phyloP scores from a whole-genome alignment of 2,888 invertebrate species.

The Autographa gamma region DNA sequence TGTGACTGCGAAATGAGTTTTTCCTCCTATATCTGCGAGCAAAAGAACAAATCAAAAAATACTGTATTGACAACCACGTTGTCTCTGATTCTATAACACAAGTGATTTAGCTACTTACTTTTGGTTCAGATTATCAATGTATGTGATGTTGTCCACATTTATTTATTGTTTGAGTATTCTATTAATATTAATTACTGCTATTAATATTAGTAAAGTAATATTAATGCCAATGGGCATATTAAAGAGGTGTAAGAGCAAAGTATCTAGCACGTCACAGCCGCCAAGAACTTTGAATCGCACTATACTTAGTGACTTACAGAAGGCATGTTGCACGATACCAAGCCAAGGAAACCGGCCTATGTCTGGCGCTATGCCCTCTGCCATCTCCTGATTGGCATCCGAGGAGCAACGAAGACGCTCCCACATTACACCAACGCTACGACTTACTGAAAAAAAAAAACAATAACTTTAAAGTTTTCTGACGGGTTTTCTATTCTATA shows the following conservation, averaged over 20 bases:
- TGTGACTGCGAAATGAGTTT: conserved; percentile 68
- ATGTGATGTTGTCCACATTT: too few relatives aligned
- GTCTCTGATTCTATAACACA: too few relatives aligned
- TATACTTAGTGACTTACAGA: conserved; percentile 65
- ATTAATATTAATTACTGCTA: too few relatives aligned
- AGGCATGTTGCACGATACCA: conserved; percentile 74
- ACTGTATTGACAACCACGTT: too few relatives aligned
- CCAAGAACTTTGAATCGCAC: not conserved
- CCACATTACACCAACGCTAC: conserved; percentile 56
- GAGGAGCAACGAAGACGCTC: conserved; percentile 63
- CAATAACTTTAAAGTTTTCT: not conserved
- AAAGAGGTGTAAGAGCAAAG: too few relatives aligned
- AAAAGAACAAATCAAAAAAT: not conserved
- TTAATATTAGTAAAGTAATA: too few relatives aligned
- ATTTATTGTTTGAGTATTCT: too few relatives aligned
- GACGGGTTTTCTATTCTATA: too few relatives aligned
- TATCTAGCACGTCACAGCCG: too few relatives aligned
- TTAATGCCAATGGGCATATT: too few relatives aligned
- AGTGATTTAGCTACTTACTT: too few relatives aligned
- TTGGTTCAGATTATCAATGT: too few relatives aligned
- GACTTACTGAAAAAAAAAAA: conserved; percentile 34
- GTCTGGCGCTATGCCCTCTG: conserved; percentile 63
- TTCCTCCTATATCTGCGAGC: conserved; percentile 64
- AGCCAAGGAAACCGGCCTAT: conserved; percentile 78
- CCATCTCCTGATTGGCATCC: conserved; percentile 60